These are phyloP conservation scores for Platygyra sinensis DNA, from an alignment of 64 coral and sea anemone genomes.

Conservation along the genomic window DNA sequence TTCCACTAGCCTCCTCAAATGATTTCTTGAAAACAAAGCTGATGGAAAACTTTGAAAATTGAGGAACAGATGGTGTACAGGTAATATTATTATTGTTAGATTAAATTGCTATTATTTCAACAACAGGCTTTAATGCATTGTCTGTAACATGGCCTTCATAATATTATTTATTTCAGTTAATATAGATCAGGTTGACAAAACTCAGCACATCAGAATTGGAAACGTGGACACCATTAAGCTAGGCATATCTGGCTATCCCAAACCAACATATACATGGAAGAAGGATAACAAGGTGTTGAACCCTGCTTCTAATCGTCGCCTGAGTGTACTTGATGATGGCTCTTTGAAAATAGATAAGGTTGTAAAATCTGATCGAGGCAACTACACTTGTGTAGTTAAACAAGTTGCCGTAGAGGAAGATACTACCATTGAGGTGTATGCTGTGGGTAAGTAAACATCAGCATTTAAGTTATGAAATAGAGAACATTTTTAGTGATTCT, in stretches of 20 bases:
- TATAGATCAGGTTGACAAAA: not conserved
- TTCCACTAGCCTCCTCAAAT: too few species aligned
- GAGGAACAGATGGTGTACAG: too few species aligned
- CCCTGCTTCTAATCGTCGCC: not conserved
- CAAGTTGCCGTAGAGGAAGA: not conserved
- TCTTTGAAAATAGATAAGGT: slow-evolving; percentile 23
- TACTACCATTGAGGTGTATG: slow-evolving; percentile 35
- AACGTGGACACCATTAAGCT: slow-evolving; percentile 9
- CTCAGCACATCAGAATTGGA: slow-evolving; percentile 30
- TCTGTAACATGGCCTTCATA: not conserved
- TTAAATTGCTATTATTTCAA: too few species aligned
- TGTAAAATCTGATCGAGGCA: slow-evolving; percentile 26
- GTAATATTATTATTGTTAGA: too few species aligned
- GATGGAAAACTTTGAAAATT: too few species aligned
- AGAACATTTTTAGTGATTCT: too few species aligned
- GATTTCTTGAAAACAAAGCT: too few species aligned
- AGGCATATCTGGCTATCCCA: slow-evolving; percentile 6
- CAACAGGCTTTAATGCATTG: too few species aligned
- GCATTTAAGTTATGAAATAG: too few species aligned
- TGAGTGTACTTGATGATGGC: not conserved
- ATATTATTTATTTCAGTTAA: slow-evolving; percentile 19
- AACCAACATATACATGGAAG: slow-evolving; percentile 43
- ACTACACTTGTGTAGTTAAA: slow-evolving; percentile 1
- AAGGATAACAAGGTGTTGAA: not conserved
- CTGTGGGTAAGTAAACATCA: slow-evolving; percentile 26